Base-by-base conservation (phyloP, 1,140 invertebrate species). In the Tribolium madens region DNA sequence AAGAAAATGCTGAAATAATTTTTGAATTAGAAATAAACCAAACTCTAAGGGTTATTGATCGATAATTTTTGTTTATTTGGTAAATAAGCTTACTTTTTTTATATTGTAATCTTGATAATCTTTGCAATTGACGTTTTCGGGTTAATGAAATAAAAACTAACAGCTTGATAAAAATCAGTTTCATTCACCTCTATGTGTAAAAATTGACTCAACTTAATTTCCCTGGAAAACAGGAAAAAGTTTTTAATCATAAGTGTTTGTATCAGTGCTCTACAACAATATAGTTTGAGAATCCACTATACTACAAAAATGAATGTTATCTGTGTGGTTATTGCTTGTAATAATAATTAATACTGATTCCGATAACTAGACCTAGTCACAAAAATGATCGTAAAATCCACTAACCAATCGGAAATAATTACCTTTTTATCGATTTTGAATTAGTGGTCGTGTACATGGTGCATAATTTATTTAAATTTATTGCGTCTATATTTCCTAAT, bases 401-500 rank as follows among this genome's bases (percentile, higher is more conserved):
- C 18, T 12, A 50, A 17, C 26, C 57, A 31, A 64, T 64, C 57
- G 10, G 13, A 12, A 57, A 64, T 64, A 64, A 64, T 64, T 64
- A 64, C 57, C n/a, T 64, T 64, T 64, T 64, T 64, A 64, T 64
- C 57, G 57, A 64, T 64, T 64, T 33, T 64, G 57, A 13, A 64
- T 64, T 64, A 64, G 57, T 64, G 21, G 21, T 31, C 57, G 57
- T 14, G 13, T 10, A 42, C n/a, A 42, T 12, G 10, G 57, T 33
- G 57, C 57, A 64, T 64, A 33, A 64, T 64, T 64, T 64, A 64
- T 64, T 64, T 6, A 64, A 64, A 64, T 64, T 64, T 64, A 64
- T 64, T 33, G 57, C 12, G 21, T 7, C 57, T 15, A 64, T 64
- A 64, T 64, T 64, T 64, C 57, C 26, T 64, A 64, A 64, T 64